phyloP scores from a whole-genome alignment of 2,113 vertebrate species.

The Bambusicola thoracicus region DNA sequence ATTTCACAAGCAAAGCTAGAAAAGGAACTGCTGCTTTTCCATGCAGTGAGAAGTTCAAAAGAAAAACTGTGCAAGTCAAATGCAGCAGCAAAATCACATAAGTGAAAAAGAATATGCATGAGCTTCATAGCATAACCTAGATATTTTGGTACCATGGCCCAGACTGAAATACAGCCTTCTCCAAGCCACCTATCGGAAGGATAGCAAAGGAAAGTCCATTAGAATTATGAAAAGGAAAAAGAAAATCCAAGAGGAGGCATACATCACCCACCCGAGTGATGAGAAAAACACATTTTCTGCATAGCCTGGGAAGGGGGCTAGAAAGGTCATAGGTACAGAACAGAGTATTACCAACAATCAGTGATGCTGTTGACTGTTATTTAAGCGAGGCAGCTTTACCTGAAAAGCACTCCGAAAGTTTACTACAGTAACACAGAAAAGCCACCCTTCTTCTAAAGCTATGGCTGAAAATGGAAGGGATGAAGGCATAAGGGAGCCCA shows the following conservation, averaged over 20 bases:
- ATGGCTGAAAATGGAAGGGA: not conserved
- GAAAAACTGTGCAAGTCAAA: not conserved
- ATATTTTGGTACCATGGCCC: not conserved
- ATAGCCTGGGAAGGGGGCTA: not conserved
- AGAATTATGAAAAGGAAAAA: not conserved
- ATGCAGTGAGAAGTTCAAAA: not conserved
- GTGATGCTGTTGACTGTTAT: not conserved
- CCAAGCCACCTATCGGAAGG: not conserved
- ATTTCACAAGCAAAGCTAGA: not conserved
- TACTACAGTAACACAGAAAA: not conserved
- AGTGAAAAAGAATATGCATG: slow-evolving; percentile 9
- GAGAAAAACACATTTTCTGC: not conserved
- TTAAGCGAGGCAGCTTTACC: not conserved
- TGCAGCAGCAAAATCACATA: not conserved
- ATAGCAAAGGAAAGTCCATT: not conserved
- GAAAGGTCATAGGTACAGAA: not conserved
- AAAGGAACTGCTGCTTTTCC: not conserved
- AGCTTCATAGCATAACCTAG: not conserved
- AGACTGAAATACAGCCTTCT: not conserved
- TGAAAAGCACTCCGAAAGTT: not conserved
- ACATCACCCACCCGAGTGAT: not conserved
- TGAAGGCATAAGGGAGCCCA: not conserved
- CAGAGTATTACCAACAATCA: not conserved
- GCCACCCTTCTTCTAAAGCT: not conserved
- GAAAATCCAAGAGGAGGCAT: not conserved